These are phyloP conservation scores for Lepus timidus DNA, from an alignment of 2,113 vertebrate genomes.

Conservation along the genomic window DNA sequence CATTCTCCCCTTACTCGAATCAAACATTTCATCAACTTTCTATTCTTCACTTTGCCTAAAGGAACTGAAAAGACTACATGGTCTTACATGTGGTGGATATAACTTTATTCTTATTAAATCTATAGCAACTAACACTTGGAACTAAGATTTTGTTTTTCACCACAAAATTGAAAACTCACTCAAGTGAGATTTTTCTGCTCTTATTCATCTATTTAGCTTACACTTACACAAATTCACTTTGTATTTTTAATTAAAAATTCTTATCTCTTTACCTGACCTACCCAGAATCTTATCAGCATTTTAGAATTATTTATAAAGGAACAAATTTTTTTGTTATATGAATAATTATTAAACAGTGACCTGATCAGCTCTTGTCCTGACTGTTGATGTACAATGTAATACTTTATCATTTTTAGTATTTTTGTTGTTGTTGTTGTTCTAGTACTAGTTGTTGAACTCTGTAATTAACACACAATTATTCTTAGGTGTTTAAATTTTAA, in stretches of 20 bases:
- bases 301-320: background rate
- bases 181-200: background rate
- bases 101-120: background rate
- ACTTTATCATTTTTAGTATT: too few relatives aligned
- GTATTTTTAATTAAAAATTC: constrained; percentile 13
- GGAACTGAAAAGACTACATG: background rate
- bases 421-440: too few relatives aligned
- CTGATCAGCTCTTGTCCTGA: too few relatives aligned
- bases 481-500: too few relatives aligned
- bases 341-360: background rate
- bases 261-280: background rate
- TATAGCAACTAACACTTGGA: background rate
- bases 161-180: background rate
- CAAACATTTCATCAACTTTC: background rate
- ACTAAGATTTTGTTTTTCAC: background rate
- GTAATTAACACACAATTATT: too few relatives aligned
- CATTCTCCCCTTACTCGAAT: background rate
- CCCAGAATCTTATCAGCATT: background rate
- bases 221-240: background rate
- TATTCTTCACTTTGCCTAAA: background rate
- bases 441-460: too few relatives aligned
- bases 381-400: too few relatives aligned
- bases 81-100: background rate
- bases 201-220: background rate
- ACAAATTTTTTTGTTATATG: constrained; percentile 31